Evolutionary conservation across 1,140 invertebrate species (phyloP).

Genomic region (Odontomachus brunneus): DNA sequence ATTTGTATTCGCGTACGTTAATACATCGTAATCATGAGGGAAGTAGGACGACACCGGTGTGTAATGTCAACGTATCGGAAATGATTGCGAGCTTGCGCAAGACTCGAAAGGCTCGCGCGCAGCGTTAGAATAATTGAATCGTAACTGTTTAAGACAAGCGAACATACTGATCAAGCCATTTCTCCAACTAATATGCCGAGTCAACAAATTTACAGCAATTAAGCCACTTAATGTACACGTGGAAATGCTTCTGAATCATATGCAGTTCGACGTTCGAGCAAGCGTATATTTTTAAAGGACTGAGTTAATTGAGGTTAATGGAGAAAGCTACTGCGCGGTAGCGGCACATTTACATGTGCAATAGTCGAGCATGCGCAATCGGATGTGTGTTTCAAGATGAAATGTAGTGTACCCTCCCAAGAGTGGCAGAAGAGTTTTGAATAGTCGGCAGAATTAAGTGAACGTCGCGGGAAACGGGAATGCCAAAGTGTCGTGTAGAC

Average conservation of each 20-base stretch:
- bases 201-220: slow-evolving; percentile 65
- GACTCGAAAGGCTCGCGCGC: too few relatives aligned
- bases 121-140: neutral
- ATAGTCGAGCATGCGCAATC: neutral
- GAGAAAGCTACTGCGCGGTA: slow-evolving; percentile 37
- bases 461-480: too few relatives aligned
- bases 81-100: too few relatives aligned
- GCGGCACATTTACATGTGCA: slow-evolving; percentile 13
- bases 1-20: too few relatives aligned
- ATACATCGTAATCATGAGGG: too few relatives aligned
- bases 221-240: slow-evolving; percentile 57
- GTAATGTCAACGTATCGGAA: too few relatives aligned
- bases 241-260: slow-evolving; percentile 36
- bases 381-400: neutral
- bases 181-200: slow-evolving; percentile 34
- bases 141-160: neutral
- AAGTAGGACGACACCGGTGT: too few relatives aligned
- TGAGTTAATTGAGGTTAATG: slow-evolving; percentile 65
- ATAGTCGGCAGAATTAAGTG: neutral
- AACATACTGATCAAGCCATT: slow-evolving; percentile 8
- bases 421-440: neutral
- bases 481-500: too few relatives aligned
- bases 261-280: slow-evolving; percentile 5
- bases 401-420: neutral
- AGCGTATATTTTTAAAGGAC: slow-evolving; percentile 47